phyloP scores from a whole-genome alignment of 1,140 invertebrate genomes.

The Coptotermes formosanus region DNA sequence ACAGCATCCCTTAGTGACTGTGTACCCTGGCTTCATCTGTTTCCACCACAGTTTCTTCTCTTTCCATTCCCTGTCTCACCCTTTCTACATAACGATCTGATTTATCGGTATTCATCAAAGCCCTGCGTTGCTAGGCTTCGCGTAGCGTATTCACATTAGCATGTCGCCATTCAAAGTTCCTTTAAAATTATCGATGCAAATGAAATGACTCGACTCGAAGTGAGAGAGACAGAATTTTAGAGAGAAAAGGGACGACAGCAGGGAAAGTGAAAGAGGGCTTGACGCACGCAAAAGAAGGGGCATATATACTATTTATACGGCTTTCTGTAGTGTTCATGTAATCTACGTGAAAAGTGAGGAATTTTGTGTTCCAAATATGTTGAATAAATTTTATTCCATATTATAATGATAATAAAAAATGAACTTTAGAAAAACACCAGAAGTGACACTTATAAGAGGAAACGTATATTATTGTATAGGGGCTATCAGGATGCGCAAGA shows the following conservation, averaged over 20 bases:
- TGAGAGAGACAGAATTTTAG: slow-evolving; percentile 16
- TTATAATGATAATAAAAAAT: no score
- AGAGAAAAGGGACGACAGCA: slow-evolving; percentile 21
- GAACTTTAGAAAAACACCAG: no score
- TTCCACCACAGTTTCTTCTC: no score
- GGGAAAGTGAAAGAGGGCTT: slow-evolving; percentile 20
- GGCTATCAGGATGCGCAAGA: no score
- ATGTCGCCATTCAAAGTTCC: slow-evolving; percentile 35
- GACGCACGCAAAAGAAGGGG: background rate
- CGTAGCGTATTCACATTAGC: slow-evolving; percentile 31
- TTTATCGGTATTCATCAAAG: slow-evolving; percentile 35
- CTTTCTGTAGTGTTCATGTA: background rate
- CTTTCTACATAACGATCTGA: slow-evolving; percentile 32
- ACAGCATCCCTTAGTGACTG: background rate
- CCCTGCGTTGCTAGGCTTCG: slow-evolving; percentile 2
- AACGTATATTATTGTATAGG: no score
- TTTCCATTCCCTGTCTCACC: background rate
- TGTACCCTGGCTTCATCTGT: background rate
- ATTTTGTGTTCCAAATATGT: no score
- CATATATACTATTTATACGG: background rate
- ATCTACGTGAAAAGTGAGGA: no score
- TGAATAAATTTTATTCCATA: no score
- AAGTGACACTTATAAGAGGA: no score
- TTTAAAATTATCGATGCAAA: slow-evolving; percentile 36
- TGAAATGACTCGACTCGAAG: slow-evolving; percentile 30